A percentile compares a stretch with the other conserved stretches of the same genome.
phyloP scores from a whole-genome alignment of 2,113 vertebrate genomes.

The Nannobrachium achirus region DNA sequence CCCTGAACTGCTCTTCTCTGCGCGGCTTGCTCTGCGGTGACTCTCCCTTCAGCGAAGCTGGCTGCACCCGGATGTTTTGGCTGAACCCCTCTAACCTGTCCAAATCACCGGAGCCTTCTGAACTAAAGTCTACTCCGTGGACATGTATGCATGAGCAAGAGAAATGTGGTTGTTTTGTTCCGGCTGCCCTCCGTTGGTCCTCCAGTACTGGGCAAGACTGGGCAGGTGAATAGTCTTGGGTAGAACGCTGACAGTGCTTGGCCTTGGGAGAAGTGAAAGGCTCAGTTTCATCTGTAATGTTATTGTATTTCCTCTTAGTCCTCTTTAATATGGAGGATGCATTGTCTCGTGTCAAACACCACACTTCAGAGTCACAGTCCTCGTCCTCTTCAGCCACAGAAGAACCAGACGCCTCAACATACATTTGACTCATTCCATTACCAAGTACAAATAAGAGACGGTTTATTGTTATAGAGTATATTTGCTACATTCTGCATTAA shows the following conservation, averaged over 20 bases:
- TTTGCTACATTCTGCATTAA: no score
- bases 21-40: conserved; percentile 52
- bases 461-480: no score
- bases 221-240: conserved; percentile 59
- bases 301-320: conserved; percentile 84
- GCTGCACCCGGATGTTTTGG: conserved; percentile 80
- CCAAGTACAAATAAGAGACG: no score
- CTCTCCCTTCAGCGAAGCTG: conserved; percentile 73
- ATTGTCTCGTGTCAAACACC: conserved; percentile 86
- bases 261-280: conserved; percentile 81
- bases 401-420: conserved; percentile 23
- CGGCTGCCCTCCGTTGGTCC: conserved; percentile 38
- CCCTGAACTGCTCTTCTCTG: conserved; percentile 72
- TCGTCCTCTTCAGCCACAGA: conserved; percentile 52
- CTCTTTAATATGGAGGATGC: conserved; percentile 65
- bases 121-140: conserved; percentile 5
- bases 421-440: conserved; percentile 61
- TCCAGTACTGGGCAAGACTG: conserved; percentile 53
- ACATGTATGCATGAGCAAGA: conserved; percentile 26
- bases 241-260: conserved; percentile 80
- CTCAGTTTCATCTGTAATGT: conserved; percentile 78
- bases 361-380: conserved; percentile 49
- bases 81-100: conserved; percentile 80
- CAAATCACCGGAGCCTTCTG: conserved; percentile 62
- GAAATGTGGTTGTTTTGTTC: conserved; percentile 37